phyloP scores from a whole-genome alignment of 1,140 invertebrate genomes.

The Drosophila neocordata region DNA sequence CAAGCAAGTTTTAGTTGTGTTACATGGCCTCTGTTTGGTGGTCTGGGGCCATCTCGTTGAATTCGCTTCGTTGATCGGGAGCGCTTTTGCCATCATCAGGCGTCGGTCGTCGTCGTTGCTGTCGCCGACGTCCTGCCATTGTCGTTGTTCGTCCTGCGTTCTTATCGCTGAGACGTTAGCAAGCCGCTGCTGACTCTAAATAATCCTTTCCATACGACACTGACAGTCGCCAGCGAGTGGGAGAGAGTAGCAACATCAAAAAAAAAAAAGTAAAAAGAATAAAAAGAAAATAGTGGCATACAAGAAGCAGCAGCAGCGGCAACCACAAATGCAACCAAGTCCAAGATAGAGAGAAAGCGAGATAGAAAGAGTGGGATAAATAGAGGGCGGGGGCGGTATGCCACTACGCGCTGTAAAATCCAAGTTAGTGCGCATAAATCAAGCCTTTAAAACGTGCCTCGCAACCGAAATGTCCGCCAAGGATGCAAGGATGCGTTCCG shows the following conservation, averaged over 20 bases:
- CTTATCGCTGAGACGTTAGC: conserved; percentile 77
- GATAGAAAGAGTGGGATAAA: background rate
- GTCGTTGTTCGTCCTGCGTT: conserved; percentile 68
- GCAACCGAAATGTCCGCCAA: conserved; percentile 80
- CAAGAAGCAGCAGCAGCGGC: conserved; percentile 37
- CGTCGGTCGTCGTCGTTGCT: conserved; percentile 20
- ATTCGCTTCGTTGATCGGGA: conserved; percentile 38
- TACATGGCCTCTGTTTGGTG: conserved; percentile 3
- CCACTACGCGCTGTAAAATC: conserved; percentile 55
- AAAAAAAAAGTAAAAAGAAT: conserved; percentile 33
- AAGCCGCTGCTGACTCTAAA: conserved; percentile 80
- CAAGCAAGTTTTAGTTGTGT: background rate
- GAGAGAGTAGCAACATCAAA: background rate
- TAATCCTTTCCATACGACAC: conserved; percentile 75
- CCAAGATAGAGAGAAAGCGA: conserved; percentile 15
- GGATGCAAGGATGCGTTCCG: conserved; percentile 51
- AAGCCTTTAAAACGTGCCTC: conserved; percentile 82
- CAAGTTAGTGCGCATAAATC: conserved; percentile 79
- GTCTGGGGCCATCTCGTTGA: conserved; percentile 6
- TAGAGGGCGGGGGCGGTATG: background rate
- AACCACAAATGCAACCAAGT: conserved; percentile 49
- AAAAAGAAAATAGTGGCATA: conserved; percentile 23
- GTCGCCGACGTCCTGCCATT: conserved; percentile 46
- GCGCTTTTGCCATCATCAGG: conserved; percentile 54
- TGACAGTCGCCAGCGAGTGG: conserved; percentile 32